Base-by-base conservation (phyloP, 1,140 invertebrate species). In the Drosophila nannoptera region DNA sequence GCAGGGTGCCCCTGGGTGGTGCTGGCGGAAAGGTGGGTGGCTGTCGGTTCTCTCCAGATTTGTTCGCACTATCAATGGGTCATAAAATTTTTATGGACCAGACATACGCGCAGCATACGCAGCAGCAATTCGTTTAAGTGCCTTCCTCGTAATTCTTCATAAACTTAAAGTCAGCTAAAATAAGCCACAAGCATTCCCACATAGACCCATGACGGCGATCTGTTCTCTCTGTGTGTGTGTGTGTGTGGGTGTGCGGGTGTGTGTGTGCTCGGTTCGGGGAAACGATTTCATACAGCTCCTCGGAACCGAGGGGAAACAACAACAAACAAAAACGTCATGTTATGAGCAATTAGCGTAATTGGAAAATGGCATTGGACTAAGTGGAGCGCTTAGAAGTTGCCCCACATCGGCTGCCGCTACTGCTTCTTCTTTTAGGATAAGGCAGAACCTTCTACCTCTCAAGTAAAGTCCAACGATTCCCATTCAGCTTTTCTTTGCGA, bases 81-180 rank as follows among this genome's bases (percentile, higher is more conserved):
- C 84, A 87, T 87, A 87, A 87, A 87, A 87, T 69, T 83, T 87
- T 87, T 87, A 87, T 84, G 64, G 77, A 67, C 74, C 66, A 71
- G 55, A 65, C 65, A 75, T 56, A 64, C 72, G 48, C 53, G 29
- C 36, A 52, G 69, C 78, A 77, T 71, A 75, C 62, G 67, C 74
- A 82, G 70, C 67, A 74, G 54, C 70, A 77, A 84, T 84, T 83
- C 81, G 53, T 83, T 83, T 80, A 83, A 83, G 80, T 83, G 77
- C 81, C 80, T 83, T 84, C 76, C 69, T 76, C 77, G 80, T 77
- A 84, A 83, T 83, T 83, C 70, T 75, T 68, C 69, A 56, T 69
- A 80, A 84, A 78, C 81, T 72, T 72, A 70, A 83, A 83, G 76
- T 83, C 80, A 83, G 80, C 80, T 83, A 83, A 83, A 83, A 83